Conservation (phyloP, 2,888 invertebrate species). For the Molorchus minor region DNA sequence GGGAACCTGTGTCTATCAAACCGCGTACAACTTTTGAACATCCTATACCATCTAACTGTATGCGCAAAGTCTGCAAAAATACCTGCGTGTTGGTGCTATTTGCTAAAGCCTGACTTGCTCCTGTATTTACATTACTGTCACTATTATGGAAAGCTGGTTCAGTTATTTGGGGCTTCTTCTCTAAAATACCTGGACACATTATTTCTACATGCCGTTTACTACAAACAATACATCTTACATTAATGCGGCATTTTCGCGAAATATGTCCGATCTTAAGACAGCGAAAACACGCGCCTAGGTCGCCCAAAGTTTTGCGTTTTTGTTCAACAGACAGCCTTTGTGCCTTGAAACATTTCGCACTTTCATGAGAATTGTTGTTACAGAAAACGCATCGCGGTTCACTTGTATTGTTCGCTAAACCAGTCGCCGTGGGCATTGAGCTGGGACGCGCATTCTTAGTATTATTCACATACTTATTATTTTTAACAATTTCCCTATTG, state of each 20-base stretch:
- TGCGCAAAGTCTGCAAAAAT: conserved; percentile 6
- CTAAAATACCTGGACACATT: conserved; percentile 40
- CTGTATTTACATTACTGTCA: too few relatives aligned
- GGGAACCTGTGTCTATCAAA: conserved; percentile 10
- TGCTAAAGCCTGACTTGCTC: too few relatives aligned
- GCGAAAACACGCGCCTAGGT: conserved; percentile 39
- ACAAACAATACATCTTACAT: conserved; percentile 42
- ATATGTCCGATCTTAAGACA: conserved; percentile 42
- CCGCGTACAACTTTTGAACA: not conserved
- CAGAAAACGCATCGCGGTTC: not conserved
- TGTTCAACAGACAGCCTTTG: not conserved
- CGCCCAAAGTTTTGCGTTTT: not conserved
- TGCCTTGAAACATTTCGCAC: not conserved
- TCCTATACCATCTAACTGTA: not conserved
- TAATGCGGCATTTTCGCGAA: conserved; percentile 33
- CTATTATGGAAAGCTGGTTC: too few relatives aligned
- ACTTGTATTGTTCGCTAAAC: conserved; percentile 1
- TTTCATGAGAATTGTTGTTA: not conserved
- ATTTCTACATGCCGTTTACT: conserved; percentile 37
- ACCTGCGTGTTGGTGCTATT: not conserved
- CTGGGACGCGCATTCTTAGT: too few relatives aligned
- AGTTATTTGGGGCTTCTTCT: too few relatives aligned
- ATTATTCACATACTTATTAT: not conserved
- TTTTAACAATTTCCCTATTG: not conserved
- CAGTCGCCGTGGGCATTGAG: conserved; percentile 16